Percentiles rank a stretch among this genome's conserved stretches.
Evolutionary conservation across 2,888 invertebrate genomes (phyloP).

Genomic region (Nebria brevicollis): DNA sequence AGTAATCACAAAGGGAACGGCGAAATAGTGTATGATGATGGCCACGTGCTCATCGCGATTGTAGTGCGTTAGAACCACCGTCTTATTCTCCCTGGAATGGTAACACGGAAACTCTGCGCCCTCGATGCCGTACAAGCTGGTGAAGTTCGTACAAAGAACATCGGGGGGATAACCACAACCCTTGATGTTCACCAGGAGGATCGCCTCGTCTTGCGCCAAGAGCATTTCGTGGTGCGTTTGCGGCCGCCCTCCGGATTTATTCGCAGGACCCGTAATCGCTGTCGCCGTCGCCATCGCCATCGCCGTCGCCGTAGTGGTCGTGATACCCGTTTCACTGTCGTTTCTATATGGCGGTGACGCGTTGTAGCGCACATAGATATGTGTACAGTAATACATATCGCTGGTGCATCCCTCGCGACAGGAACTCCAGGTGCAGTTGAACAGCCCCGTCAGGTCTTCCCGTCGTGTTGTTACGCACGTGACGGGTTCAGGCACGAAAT

Average conservation of each 20-base stretch:
- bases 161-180: slow-evolving; percentile 85
- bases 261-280: slow-evolving; percentile 56
- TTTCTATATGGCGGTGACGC: slow-evolving; percentile 48
- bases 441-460: slow-evolving; percentile 77
- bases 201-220: slow-evolving; percentile 64
- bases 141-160: slow-evolving; percentile 81
- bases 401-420: slow-evolving; percentile 85
- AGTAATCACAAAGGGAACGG: slow-evolving; percentile 84
- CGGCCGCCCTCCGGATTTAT: slow-evolving; percentile 6
- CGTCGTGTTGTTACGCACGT: slow-evolving; percentile 77
- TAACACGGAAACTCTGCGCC: slow-evolving; percentile 74
- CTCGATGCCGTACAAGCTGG: slow-evolving; percentile 74
- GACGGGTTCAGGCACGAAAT: slow-evolving; percentile 79
- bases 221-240: slow-evolving; percentile 52
- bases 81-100: slow-evolving; percentile 81
- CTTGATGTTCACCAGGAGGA: slow-evolving; percentile 81
- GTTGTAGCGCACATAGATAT: slow-evolving; percentile 71
- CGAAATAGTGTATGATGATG: slow-evolving; percentile 84
- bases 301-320: slow-evolving; percentile 50
- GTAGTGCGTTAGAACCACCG: slow-evolving; percentile 85
- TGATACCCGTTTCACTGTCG: slow-evolving; percentile 30
- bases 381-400: slow-evolving; percentile 75
- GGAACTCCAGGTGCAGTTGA: slow-evolving; percentile 83
- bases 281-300: too few species aligned
- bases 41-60: slow-evolving; percentile 84